Conservation (phyloP, 1,140 invertebrate genomes). For the Diorhabda carinulata region DNA sequence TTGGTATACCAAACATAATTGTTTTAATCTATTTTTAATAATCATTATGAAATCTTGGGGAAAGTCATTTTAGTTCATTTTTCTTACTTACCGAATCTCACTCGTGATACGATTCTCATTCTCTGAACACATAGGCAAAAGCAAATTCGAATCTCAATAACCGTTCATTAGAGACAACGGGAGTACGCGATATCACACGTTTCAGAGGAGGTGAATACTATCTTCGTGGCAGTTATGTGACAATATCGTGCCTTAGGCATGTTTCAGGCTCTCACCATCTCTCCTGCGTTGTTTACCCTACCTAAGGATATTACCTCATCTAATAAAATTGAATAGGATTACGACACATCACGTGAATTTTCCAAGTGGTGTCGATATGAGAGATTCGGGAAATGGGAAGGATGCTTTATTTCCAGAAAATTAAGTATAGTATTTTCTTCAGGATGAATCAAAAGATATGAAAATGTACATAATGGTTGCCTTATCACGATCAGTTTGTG, state of each 20-base stretch:
- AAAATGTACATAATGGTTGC: too few relatives aligned
- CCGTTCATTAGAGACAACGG: neutral
- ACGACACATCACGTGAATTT: neutral
- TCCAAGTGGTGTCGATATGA: neutral
- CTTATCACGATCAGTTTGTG: too few relatives aligned
- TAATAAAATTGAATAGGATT: neutral
- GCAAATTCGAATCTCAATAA: conserved; percentile 2
- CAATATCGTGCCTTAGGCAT: neutral
- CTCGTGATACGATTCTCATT: neutral
- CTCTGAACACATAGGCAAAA: neutral
- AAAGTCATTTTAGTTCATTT: too few relatives aligned
- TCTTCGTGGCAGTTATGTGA: conserved; percentile 1
- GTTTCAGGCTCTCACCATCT: neutral
- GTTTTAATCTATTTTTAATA: too few relatives aligned
- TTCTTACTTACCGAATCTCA: neutral
- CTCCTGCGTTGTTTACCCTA: neutral
- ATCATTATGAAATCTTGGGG: too few relatives aligned
- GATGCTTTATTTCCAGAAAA: too few relatives aligned
- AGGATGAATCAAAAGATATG: too few relatives aligned
- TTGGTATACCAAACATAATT: too few relatives aligned
- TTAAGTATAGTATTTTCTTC: too few relatives aligned
- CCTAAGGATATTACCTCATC: conserved; percentile 1
- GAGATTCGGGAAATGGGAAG: neutral
- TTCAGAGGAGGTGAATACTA: conserved; percentile 1
- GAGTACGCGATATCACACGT: neutral